Percentiles rank a stretch among this genome's conserved stretches.
Evolutionary conservation across 2,888 invertebrate genomes (phyloP).

Genomic region (Fragum sueziense): DNA sequence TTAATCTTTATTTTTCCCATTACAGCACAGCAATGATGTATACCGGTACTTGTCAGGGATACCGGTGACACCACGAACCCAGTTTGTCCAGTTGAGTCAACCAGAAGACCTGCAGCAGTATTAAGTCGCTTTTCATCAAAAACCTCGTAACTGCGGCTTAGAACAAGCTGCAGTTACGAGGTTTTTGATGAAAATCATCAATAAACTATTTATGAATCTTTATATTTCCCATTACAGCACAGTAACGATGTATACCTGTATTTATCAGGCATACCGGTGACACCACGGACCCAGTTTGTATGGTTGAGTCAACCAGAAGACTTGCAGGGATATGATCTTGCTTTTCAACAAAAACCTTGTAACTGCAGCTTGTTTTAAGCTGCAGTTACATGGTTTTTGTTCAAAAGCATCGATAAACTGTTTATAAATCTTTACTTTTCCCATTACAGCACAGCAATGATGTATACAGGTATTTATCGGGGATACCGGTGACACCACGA

Average conservation of each 20-base stretch:
- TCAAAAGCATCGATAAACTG: no score
- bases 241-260: conserved; percentile 93
- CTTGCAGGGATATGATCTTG: no score
- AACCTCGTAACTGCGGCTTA: no score
- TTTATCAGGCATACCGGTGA: conserved; percentile 92
- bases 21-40: conserved; percentile 87
- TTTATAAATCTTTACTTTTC: no score
- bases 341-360: no score
- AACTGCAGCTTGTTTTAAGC: no score
- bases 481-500: conserved; percentile 91
- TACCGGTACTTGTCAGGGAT: conserved; percentile 94
- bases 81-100: conserved; percentile 91
- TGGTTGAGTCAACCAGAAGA: conserved; percentile 88
- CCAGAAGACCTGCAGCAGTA: conserved; percentile 83
- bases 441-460: conserved; percentile 86
- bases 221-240: conserved; percentile 8
- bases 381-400: no score
- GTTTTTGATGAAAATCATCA: no score
- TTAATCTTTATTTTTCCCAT: no score
- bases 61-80: conserved; percentile 90
- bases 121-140: no score
- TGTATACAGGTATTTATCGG: conserved; percentile 92
- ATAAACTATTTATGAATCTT: no score
- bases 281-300: conserved; percentile 91
- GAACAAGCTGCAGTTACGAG: no score